Evolutionary conservation across 2,888 invertebrate species (phyloP), one percentile per base, ranked within the genome.

Genomic region (Dichetophora obliterata): DNA sequence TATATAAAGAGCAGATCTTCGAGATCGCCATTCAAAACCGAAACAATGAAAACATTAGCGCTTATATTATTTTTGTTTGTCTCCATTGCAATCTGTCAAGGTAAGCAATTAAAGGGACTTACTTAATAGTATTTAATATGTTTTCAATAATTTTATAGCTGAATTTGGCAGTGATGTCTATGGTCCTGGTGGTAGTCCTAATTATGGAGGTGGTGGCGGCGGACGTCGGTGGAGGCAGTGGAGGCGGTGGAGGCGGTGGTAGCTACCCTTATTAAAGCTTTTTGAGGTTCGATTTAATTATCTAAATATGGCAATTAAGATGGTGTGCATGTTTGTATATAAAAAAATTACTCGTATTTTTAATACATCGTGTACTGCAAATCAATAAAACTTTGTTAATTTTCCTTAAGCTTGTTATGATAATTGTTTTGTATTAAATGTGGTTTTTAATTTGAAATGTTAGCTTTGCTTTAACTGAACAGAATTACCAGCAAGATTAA

Each of bases 191-290:
- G 54, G n/a, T n/a, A n/a, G n/a, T n/a, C n/a, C n/a, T n/a, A n/a
- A n/a, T n/a, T n/a, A n/a, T n/a, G n/a, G n/a, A n/a, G n/a, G 43
- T 6, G 77, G 78, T 1, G 27, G 31, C 6, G 57, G 74, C 5
- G 3, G 3, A 3, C 31, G 3, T 31, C 31, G 63, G 61, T 0
- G 50, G 16, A 16, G 73, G 75, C 0, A 61, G 74, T n/a, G n/a
- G n/a, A n/a, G n/a, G n/a, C n/a, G n/a, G n/a, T n/a, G 74, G 68
- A 5, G 77, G 75, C 16, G 63, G 43, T 5, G 75, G 70, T 2
- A 77, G 70, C 11, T 31, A 54, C 14, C 22, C 57, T 14, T 43
- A 43, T 14, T 43, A 14, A 43, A 43, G 2, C 2, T 11, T 11
- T 43, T 1, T 43, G 14, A 43, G 11, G 11, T 43, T 43, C n/a